phyloP scores from a whole-genome alignment of 2,888 invertebrate species.

The Cheilosia impressa region DNA sequence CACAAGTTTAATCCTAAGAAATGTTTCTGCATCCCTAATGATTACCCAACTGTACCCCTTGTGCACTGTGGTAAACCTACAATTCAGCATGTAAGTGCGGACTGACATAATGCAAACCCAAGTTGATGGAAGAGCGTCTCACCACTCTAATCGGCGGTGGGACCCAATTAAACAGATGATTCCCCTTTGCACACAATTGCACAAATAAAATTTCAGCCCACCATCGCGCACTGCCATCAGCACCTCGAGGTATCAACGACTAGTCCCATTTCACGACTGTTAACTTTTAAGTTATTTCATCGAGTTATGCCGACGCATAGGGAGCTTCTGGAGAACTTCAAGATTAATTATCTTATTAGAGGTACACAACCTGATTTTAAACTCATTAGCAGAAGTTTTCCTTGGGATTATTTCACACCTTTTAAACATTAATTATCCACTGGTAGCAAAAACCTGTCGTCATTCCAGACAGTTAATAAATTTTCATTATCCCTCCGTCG shows the following conservation, averaged over 20 bases:
- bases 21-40: no score
- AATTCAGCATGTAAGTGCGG: not conserved
- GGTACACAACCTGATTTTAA: slow-evolving; percentile 50
- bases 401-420: slow-evolving; percentile 51
- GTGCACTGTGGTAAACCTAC: not conserved
- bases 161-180: slow-evolving; percentile 4
- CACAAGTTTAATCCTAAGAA: no score
- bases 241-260: not conserved
- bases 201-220: not conserved
- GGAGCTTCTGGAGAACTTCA: slow-evolving; percentile 26
- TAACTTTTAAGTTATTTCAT: slow-evolving; percentile 25
- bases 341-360: slow-evolving; percentile 59
- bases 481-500: slow-evolving; percentile 66
- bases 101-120: not conserved
- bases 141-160: not conserved
- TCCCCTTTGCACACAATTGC: not conserved
- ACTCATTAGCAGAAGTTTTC: slow-evolving; percentile 51
- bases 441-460: slow-evolving; percentile 57
- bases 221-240: not conserved
- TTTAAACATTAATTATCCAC: slow-evolving; percentile 65
- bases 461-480: slow-evolving; percentile 68
- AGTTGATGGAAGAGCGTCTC: not conserved
- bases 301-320: slow-evolving; percentile 9
- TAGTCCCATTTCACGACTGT: slow-evolving; percentile 3
- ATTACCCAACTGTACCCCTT: no score